Conservation (phyloP, 2,797 vertebrate species). For the Centroberyx gerrardi region DNA sequence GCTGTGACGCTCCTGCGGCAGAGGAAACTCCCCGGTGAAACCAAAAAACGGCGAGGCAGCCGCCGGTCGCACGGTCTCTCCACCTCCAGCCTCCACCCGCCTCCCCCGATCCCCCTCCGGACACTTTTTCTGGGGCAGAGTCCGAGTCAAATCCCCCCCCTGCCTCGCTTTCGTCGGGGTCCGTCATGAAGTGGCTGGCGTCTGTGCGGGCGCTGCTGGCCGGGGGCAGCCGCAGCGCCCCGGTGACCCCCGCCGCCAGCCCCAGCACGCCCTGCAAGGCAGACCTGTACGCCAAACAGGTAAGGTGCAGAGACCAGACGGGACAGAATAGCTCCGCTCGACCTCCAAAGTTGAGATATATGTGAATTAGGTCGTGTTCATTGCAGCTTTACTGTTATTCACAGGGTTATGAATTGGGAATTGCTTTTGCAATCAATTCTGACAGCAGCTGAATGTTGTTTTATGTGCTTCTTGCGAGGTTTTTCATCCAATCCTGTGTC, state of each 20-base stretch:
- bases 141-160: conserved; percentile 6
- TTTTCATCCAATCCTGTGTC: conserved; percentile 1
- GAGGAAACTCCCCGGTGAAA: neutral
- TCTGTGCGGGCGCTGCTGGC: conserved; percentile 67
- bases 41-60: neutral
- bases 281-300: conserved; percentile 78
- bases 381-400: neutral
- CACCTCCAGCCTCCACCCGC: conserved; percentile 27
- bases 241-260: conserved; percentile 74
- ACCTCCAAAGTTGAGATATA: neutral
- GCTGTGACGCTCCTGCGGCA: conserved; percentile 23
- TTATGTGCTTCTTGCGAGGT: neutral
- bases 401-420: too few species aligned
- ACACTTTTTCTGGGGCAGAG: conserved; percentile 19
- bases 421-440: neutral
- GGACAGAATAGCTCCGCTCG: neutral
- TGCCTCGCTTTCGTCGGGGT: too few species aligned
- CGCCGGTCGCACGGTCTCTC: neutral
- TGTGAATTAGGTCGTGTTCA: neutral
- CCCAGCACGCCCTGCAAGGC: conserved; percentile 69
- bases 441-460: neutral
- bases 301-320: conserved; percentile 50
- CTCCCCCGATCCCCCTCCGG: neutral
- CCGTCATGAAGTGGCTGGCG: conserved; percentile 82
- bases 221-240: conserved; percentile 76